These are phyloP conservation scores for Peromyscus nudipes DNA, from an alignment of 2,797 vertebrate species.

Conservation along the genomic window DNA sequence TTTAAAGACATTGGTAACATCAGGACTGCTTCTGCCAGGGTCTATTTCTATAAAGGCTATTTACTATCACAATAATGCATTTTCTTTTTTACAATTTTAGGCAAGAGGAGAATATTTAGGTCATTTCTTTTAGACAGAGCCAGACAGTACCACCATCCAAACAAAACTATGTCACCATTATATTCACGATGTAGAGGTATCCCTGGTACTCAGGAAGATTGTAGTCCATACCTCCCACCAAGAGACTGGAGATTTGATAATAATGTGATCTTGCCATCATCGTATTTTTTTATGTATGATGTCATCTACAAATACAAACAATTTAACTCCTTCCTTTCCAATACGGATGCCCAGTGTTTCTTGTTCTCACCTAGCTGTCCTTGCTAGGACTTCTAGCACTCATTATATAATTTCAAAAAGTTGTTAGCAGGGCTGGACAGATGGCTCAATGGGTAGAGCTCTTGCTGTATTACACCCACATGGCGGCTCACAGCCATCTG, in stretches of 20 bases:
- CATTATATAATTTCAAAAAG: background rate
- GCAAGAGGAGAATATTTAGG: background rate
- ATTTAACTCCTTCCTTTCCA: background rate
- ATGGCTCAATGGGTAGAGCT: background rate
- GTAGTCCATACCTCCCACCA: background rate
- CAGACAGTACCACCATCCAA: background rate
- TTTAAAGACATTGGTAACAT: conserved; percentile 16
- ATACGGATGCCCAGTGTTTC: background rate
- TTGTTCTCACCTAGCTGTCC: background rate
- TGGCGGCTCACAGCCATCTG: background rate
- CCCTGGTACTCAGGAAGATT: background rate
- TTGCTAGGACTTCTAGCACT: background rate
- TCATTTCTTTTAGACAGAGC: background rate
- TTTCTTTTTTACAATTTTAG: conserved; percentile 33
- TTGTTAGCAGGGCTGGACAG: background rate
- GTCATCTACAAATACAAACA: background rate
- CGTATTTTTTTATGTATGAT: background rate
- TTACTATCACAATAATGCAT: background rate
- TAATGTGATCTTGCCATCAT: background rate
- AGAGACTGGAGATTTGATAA: background rate
- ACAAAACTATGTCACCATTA: background rate
- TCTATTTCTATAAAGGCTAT: background rate
- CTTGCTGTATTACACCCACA: background rate
- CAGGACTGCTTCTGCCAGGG: background rate
- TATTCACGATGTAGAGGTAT: background rate